Base-by-base conservation (phyloP, 1,140 invertebrate genomes). In the Cataglyphis hispanica region DNA sequence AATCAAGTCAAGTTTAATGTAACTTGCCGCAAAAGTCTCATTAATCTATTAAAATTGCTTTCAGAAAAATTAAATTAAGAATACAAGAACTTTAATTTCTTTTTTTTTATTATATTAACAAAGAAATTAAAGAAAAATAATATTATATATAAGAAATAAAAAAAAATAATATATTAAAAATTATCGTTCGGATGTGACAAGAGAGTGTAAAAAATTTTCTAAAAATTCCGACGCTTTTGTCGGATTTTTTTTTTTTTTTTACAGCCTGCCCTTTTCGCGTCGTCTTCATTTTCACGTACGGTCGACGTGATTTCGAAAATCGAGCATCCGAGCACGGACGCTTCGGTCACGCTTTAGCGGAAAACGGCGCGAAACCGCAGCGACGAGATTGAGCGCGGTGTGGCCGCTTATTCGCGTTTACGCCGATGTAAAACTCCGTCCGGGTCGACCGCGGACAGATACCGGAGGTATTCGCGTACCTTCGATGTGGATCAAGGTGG, bases 381-480 rank as follows among this genome's bases (percentile, higher is more conserved):
- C 87, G 74, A 77, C 78, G 61, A 91, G 88, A 92, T 92, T 92
- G 87, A 90, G 84, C 87, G 91, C 88, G 90, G 90, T 87, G 80
- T 87, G 85, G 86, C 85, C 89, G 91, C 88, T 92, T 91, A 92
- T 92, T 91, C 90, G 88, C 87, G 88, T 90, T 91, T 91, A 86
- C 88, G 86, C 87, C 89, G 77, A 84, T 89, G 87, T 78, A 64
- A 89, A 89, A 86, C 85, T 89, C 66, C 67, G 70, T 19, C 31
- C 60, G 37, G n/a, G 46, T 46, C 64, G 27, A 70, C 74, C 34
- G 50, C 77, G 87, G 72, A 61, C 75, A 58, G 63, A 83, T 77
- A 80, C 84, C 61, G 58, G 46, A 56, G 83, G 34, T 31, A 31
- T 69, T 46, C 53, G 77, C 53, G 77, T 63, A 46, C 67, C 60